Percentiles rank a stretch among this genome's conserved stretches.
These are phyloP conservation scores for Eciton burchellii DNA, from an alignment of 1,140 invertebrate genomes.

Conservation along the genomic window DNA sequence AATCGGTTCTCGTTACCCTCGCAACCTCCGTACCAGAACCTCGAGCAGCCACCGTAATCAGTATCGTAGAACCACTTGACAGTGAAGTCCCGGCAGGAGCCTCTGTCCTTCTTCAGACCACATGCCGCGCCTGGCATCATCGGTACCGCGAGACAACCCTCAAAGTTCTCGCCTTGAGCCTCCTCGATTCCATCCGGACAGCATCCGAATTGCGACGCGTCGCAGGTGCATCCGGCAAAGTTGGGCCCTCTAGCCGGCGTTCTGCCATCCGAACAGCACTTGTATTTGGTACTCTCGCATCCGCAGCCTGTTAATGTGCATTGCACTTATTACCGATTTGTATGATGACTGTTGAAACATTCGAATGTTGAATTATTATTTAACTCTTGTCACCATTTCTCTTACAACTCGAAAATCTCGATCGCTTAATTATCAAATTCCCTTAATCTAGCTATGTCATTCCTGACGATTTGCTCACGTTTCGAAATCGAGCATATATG, in stretches of 20 bases:
- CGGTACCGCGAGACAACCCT: constrained; percentile 91
- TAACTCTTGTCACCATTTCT: too few relatives aligned
- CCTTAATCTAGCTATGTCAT: too few relatives aligned
- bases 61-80: constrained; percentile 96
- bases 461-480: too few relatives aligned
- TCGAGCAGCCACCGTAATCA: constrained; percentile 94
- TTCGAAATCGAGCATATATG: too few relatives aligned
- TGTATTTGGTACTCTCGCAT: constrained; percentile 91
- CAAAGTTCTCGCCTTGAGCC: constrained; percentile 93
- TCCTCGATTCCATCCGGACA: constrained; percentile 93
- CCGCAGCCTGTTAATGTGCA: constrained; percentile 88
- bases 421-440: too few relatives aligned
- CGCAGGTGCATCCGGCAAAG: constrained; percentile 91
- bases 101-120: constrained; percentile 90
- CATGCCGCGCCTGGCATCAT: constrained; percentile 90
- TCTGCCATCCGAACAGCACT: constrained; percentile 95
- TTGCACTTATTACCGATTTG: background rate
- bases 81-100: constrained; percentile 92
- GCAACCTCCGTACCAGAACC: constrained; percentile 98
- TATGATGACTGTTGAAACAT: background rate
- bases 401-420: too few relatives aligned
- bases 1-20: constrained; percentile 97
- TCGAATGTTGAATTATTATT: background rate
- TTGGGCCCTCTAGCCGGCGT: constrained; percentile 90
- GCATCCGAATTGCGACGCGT: constrained; percentile 93